Evolutionary conservation across 1,140 invertebrate genomes (phyloP).

Genomic region (Aporrectodea caliginosa): DNA sequence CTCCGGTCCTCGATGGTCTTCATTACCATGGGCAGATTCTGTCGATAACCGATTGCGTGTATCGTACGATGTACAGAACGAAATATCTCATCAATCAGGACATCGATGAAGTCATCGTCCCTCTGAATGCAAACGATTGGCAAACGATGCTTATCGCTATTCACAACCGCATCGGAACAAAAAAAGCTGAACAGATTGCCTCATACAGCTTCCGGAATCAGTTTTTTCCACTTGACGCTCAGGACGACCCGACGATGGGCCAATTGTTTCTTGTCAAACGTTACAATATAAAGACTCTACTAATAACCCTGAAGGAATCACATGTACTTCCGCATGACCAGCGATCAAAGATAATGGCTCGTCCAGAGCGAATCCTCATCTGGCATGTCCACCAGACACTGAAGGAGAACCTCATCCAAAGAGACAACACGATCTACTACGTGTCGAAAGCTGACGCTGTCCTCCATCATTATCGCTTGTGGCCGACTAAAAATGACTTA

Average conservation of each 20-base stretch:
- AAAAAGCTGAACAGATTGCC: neutral
- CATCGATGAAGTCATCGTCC: slow-evolving; percentile 84
- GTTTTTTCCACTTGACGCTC: neutral
- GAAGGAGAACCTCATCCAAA: neutral
- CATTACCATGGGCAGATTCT: slow-evolving; percentile 69
- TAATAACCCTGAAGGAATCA: neutral
- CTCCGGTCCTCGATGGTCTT: neutral
- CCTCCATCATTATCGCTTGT: neutral
- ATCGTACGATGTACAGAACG: slow-evolving; percentile 77
- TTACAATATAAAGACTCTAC: neutral
- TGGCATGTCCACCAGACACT: neutral
- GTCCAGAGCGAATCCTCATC: neutral
- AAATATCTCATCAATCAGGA: slow-evolving; percentile 79
- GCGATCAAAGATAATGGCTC: neutral
- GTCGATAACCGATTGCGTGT: slow-evolving; percentile 85
- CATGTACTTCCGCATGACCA: neutral
- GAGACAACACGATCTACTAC: neutral
- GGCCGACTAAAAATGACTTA: too few species aligned
- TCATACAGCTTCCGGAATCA: neutral
- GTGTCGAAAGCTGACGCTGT: neutral
- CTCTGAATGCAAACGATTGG: slow-evolving; percentile 66
- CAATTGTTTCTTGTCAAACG: neutral
- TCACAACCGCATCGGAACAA: neutral
- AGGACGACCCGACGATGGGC: neutral
- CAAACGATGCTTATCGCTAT: neutral